Evolutionary conservation across 1,140 invertebrate genomes (phyloP).

Genomic region (Armadillidium nasatum): DNA sequence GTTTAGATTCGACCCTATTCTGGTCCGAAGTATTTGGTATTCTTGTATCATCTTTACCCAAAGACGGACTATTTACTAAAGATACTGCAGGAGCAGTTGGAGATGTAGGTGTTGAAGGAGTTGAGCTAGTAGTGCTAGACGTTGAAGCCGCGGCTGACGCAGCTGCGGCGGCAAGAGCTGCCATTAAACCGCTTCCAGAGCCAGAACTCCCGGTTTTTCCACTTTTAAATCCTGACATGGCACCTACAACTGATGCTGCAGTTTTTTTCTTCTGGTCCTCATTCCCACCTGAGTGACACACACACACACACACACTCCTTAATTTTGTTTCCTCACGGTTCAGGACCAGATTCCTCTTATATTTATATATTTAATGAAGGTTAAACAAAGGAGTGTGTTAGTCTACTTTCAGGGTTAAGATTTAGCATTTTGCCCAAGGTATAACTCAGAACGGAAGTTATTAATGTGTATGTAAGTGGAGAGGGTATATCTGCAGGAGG

Average conservation of each 20-base stretch:
- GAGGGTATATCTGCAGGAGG: too few species aligned
- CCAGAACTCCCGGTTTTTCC: slow-evolving; percentile 1
- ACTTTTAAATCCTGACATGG: slow-evolving; percentile 27
- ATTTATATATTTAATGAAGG: too few species aligned
- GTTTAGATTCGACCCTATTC: not conserved
- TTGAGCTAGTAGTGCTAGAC: slow-evolving; percentile 12
- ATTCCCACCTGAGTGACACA: not conserved
- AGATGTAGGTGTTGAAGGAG: slow-evolving; percentile 8
- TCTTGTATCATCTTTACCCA: not conserved
- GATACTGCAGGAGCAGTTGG: slow-evolving; percentile 18
- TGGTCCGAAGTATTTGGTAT: not conserved
- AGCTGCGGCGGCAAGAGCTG: slow-evolving; percentile 25
- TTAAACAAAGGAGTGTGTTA: too few species aligned
- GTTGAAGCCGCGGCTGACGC: slow-evolving; percentile 25
- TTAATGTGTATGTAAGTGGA: too few species aligned
- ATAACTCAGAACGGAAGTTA: too few species aligned
- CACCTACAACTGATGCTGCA: slow-evolving; percentile 25
- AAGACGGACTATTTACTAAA: not conserved
- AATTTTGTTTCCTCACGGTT: not conserved
- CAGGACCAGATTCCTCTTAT: not conserved
- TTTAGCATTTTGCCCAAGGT: too few species aligned
- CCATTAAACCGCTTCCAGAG: slow-evolving; percentile 27
- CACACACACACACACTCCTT: not conserved
- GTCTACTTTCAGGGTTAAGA: too few species aligned
- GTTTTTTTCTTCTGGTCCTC: slow-evolving; percentile 26